Evolutionary conservation across 1,140 invertebrate genomes (phyloP).

Genomic region (Zaprionus camerounensis): DNA sequence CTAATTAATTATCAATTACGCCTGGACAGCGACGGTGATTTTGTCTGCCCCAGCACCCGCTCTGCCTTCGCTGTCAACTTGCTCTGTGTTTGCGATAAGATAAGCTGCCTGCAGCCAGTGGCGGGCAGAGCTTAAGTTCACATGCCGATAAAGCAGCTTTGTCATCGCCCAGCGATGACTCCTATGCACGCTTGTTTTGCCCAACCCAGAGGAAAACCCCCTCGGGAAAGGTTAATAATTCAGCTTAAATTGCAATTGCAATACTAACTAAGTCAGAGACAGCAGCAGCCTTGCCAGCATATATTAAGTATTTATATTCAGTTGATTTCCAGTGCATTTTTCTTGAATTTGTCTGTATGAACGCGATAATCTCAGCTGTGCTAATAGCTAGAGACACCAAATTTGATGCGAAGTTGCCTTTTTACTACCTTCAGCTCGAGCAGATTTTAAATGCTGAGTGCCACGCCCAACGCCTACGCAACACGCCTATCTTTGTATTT

Average conservation of each 20-base stretch:
- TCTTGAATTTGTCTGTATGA: neutral
- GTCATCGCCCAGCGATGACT: constrained; percentile 46
- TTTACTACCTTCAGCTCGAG: neutral
- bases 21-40: constrained; percentile 52
- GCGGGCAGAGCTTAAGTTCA: constrained; percentile 29
- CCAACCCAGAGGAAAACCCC: neutral
- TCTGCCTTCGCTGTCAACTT: neutral
- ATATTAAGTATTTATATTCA: no score
- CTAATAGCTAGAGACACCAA: neutral
- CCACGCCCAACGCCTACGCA: neutral
- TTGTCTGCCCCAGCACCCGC: constrained; percentile 21
- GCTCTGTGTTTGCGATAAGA: constrained; percentile 51
- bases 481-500: no score
- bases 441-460: neutral
- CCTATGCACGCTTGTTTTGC: neutral
- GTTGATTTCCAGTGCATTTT: no score
- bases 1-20: constrained; percentile 79
- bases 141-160: constrained; percentile 22
- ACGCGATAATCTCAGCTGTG: neutral
- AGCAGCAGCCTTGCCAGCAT: no score
- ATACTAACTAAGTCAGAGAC: no score
- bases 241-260: neutral
- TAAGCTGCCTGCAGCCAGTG: constrained; percentile 33
- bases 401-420: neutral
- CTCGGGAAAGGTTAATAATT: neutral